Conservation (phyloP, 2,113 vertebrate species). For the Notiomystis cincta region DNA sequence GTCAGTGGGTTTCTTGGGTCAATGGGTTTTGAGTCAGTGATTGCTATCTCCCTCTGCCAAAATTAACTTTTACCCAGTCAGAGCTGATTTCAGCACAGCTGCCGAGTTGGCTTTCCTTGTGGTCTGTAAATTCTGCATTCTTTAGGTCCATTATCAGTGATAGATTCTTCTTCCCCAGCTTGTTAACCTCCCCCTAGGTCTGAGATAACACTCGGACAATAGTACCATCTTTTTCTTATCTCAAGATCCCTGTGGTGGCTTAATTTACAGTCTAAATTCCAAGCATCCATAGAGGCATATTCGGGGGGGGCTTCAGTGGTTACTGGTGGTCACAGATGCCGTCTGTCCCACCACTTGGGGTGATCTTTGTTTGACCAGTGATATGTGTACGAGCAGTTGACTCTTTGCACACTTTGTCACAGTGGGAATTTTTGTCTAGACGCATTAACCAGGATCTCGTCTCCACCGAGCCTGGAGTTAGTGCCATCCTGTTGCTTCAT, state of each 20-base stretch:
- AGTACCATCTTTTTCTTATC: neutral
- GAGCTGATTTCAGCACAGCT: neutral
- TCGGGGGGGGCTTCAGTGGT: neutral
- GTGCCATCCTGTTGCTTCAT: neutral
- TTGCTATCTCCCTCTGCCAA: neutral
- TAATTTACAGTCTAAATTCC: neutral
- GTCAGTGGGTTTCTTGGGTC: neutral
- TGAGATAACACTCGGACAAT: neutral
- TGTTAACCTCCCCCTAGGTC: neutral
- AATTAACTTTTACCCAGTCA: neutral
- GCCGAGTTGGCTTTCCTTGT: neutral
- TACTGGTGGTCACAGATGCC: neutral
- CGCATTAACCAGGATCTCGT: fast-evolving
- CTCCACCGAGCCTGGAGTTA: neutral
- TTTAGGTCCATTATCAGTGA: neutral
- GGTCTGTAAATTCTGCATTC: neutral
- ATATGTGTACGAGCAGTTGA: neutral
- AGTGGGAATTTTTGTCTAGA: neutral
- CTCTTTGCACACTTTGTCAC: neutral
- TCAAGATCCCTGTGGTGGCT: neutral
- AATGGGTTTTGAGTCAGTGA: neutral
- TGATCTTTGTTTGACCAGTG: neutral
- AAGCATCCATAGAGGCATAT: neutral
- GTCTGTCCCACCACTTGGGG: neutral
- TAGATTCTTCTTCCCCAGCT: neutral